A percentile compares a stretch with the other conserved stretches of the same genome.
Conservation (phyloP, 2,113 vertebrate species). For the Oostethus manadensis region DNA sequence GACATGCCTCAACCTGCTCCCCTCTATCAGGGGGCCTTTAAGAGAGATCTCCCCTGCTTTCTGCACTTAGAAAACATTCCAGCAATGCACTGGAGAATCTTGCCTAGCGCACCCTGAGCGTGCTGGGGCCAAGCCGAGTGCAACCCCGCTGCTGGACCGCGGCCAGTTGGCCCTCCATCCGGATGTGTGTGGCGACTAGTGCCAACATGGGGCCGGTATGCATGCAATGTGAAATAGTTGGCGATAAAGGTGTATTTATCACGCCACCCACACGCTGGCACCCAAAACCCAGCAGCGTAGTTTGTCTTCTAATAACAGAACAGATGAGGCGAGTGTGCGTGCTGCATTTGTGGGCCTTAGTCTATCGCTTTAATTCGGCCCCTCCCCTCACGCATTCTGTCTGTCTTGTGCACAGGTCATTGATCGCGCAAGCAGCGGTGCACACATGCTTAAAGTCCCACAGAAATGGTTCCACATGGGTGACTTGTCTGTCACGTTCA, state of each 20-base stretch:
- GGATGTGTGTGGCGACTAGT: slow-evolving; percentile 20
- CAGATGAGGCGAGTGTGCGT: not conserved
- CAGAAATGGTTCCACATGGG: slow-evolving; percentile 34
- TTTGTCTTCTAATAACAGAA: not conserved
- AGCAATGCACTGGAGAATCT: slow-evolving; percentile 64
- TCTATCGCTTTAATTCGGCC: slow-evolving; percentile 21
- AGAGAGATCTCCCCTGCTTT: slow-evolving; percentile 33
- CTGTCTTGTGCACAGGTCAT: slow-evolving; percentile 51
- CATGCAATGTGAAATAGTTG: slow-evolving; percentile 34
- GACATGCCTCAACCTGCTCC: slow-evolving; percentile 47
- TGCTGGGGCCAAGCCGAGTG: slow-evolving; percentile 42
- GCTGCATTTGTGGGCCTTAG: not conserved
- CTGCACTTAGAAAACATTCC: slow-evolving; percentile 52
- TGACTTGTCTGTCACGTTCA: slow-evolving; percentile 7
- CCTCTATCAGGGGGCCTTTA: slow-evolving; percentile 26
- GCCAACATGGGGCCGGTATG: slow-evolving; percentile 44
- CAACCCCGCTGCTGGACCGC: slow-evolving; percentile 38
- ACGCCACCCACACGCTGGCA: slow-evolving; percentile 4
- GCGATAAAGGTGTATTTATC: slow-evolving; percentile 35
- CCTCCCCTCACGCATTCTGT: slow-evolving; percentile 3
- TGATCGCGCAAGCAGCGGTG: slow-evolving; percentile 23
- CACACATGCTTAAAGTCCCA: slow-evolving; percentile 53
- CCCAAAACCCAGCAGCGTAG: not conserved
- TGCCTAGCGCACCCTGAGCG: slow-evolving; percentile 36
- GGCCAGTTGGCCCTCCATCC: slow-evolving; percentile 46